These are phyloP conservation scores for Ammodytes dubius DNA, from an alignment of 2,113 vertebrate species.

Conservation along the genomic window DNA sequence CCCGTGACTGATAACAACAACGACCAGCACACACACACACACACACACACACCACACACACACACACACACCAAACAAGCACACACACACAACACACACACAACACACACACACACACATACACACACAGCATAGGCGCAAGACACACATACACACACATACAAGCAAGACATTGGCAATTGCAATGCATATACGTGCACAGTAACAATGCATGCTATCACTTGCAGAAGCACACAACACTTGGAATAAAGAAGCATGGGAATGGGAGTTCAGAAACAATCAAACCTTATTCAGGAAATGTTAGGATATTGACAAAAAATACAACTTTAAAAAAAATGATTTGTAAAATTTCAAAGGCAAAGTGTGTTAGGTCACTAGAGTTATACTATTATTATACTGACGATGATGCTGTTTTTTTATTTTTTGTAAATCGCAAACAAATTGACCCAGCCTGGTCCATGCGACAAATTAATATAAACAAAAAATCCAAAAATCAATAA, in stretches of 20 bases:
- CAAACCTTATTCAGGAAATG: too few relatives aligned
- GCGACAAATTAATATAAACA: background rate
- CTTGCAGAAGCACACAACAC: slow-evolving; percentile 12
- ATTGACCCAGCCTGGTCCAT: background rate
- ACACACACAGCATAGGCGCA: slow-evolving; percentile 9
- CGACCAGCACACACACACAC: slow-evolving; percentile 49
- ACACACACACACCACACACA: slow-evolving; percentile 38
- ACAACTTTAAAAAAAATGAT: background rate
- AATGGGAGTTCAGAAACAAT: background rate
- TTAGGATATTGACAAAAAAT: background rate
- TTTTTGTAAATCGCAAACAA: background rate
- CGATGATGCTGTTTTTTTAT: background rate
- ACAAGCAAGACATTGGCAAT: slow-evolving; percentile 28
- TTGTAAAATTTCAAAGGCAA: background rate
- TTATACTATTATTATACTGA: background rate
- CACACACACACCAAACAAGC: slow-evolving; percentile 21
- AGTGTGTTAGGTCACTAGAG: background rate
- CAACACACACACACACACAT: slow-evolving; percentile 35
- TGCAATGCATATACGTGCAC: slow-evolving; percentile 10
- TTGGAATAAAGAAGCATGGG: slow-evolving; percentile 1
- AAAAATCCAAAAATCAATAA: background rate
- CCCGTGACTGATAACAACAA: slow-evolving; percentile 85
- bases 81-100: slow-evolving; percentile 12
- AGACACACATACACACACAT: slow-evolving; percentile 29
- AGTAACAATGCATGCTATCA: background rate